Evolutionary conservation across 2,888 invertebrate genomes (phyloP), one percentile per base, ranked within the genome.

Genomic region (Drosophila anomelani): DNA sequence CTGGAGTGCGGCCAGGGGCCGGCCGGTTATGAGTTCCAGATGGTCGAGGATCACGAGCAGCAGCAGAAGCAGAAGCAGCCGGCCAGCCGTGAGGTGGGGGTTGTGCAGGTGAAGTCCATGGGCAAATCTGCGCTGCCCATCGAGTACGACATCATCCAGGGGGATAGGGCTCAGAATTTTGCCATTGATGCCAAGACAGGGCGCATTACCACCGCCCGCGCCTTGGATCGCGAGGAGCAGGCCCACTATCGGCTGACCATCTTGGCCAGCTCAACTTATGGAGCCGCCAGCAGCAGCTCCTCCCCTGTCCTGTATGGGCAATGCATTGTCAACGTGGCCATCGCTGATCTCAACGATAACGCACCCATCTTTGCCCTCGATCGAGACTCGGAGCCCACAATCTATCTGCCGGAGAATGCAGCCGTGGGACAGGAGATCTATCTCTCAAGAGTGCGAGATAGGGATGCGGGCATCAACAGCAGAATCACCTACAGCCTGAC

Each of bases 341-440:
- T 99, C 7, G 92, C 95, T 44, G 98, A 99, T 93, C 94, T 97
- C 6, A 99, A 99, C 92, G 98, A 99, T 92, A 98, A 98, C 91
- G 95, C 96, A 63, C 99, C 99, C 5, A 93, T 94, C 75, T 98
- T 98, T 92, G 94, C 95, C 26, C 95, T 95, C 86, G 96, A 96
- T 76, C 95, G 95, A 86, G 96, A 97, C 90, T 77, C 80, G 15
- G 96, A 96, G 91, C 57, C 69, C 12, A 62, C 67, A 0, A 95
- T 97, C 51, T 94, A 94, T 74, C 94, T 98, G 67, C 94, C 95
- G 17, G 98, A 98, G 93, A 97, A 98, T 91, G 96, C 97, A 81
- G 98, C 98, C 23, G 97, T 98, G 39, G 98, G 98, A 0, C 97
- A 98, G 92, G 97, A 98, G 93, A 96, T 98, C 38, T 97, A 96